A percentile compares a stretch with the other conserved stretches of the same genome.
Evolutionary conservation across 2,888 invertebrate species (phyloP).

Genomic region (Trichacis sp.): DNA sequence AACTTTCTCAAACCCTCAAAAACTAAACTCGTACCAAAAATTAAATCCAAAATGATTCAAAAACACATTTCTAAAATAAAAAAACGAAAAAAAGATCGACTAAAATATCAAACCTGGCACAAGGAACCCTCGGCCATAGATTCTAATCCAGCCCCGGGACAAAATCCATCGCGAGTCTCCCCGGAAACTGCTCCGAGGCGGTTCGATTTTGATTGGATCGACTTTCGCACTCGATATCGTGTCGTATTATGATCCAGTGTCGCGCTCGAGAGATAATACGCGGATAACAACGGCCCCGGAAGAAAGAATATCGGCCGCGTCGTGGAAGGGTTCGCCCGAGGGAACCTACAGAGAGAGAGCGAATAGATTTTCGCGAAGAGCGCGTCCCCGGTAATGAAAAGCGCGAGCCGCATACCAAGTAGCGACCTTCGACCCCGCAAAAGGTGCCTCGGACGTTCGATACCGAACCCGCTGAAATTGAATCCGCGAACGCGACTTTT

Average conservation of each 20-base stretch:
- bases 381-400: constrained; percentile 74
- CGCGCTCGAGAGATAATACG: constrained; percentile 44
- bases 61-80: no score
- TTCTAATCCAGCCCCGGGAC: constrained; percentile 23
- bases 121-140: constrained; percentile 6
- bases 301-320: constrained; percentile 38
- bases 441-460: constrained; percentile 20
- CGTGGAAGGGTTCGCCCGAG: constrained; percentile 48
- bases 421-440: constrained; percentile 64
- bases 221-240: constrained; percentile 26
- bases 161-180: constrained; percentile 17
- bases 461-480: not conserved
- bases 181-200: constrained; percentile 23
- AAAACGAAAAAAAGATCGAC: no score
- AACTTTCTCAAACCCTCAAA: no score
- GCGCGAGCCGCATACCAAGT: constrained; percentile 74
- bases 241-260: constrained; percentile 58
- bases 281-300: constrained; percentile 38
- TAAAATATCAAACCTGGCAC: constrained; percentile 11
- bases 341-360: constrained; percentile 46
- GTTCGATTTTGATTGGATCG: constrained; percentile 39
- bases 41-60: no score
- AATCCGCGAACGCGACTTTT: not conserved
- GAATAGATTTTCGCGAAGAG: constrained; percentile 64
- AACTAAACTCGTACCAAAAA: no score